Evolutionary conservation across 2,888 invertebrate species (phyloP).

Genomic region (Elmis aenea): DNA sequence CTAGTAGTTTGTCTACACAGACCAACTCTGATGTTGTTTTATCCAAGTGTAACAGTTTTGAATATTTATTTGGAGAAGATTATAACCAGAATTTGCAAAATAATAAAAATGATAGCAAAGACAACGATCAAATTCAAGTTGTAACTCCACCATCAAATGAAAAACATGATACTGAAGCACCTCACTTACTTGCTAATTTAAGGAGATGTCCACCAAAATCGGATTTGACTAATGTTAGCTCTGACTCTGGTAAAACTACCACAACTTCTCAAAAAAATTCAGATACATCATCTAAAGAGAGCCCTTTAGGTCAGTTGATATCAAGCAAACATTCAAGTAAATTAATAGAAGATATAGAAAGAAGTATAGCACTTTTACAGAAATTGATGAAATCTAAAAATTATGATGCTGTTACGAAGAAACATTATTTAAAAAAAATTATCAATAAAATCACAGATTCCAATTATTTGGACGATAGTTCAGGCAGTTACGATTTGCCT

Average conservation of each 20-base stretch:
- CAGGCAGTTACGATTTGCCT: no score
- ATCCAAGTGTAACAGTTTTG: slow-evolving; percentile 61
- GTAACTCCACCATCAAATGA: neutral
- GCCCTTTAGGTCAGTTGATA: slow-evolving; percentile 25
- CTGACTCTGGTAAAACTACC: slow-evolving; percentile 2
- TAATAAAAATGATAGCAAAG: neutral
- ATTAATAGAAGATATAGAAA: slow-evolving; percentile 57
- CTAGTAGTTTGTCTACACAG: slow-evolving; percentile 15
- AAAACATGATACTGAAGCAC: no score
- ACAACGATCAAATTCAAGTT: neutral
- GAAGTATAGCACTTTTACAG: slow-evolving; percentile 56
- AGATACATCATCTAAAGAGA: slow-evolving; percentile 10
- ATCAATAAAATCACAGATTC: slow-evolving; percentile 57
- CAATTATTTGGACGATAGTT: slow-evolving; percentile 44
- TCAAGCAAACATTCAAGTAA: slow-evolving; percentile 25
- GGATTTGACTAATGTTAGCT: slow-evolving; percentile 10
- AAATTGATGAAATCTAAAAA: slow-evolving; percentile 56
- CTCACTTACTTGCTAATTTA: no score
- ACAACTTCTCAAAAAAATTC: neutral
- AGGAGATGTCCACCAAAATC: slow-evolving; percentile 10
- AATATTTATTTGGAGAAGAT: slow-evolving; percentile 53
- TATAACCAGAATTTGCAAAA: slow-evolving; percentile 1
- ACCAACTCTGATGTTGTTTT: slow-evolving; percentile 20
- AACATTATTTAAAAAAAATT: slow-evolving; percentile 60
- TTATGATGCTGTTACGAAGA: slow-evolving; percentile 56